Conservation (phyloP, 1,140 invertebrate species). For the Idris sp. region DNA sequence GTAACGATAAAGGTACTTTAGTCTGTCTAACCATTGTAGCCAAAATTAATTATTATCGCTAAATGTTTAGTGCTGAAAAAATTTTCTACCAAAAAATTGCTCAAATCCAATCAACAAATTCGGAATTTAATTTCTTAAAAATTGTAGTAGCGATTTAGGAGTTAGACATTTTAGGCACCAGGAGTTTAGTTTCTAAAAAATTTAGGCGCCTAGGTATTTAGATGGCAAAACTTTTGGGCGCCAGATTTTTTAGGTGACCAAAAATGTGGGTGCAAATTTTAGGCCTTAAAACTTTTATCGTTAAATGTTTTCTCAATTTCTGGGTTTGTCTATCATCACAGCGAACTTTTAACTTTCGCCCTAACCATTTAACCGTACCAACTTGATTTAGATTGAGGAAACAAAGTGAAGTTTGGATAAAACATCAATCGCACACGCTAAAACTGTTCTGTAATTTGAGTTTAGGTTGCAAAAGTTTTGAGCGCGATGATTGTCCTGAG, state of each 20-base stretch:
- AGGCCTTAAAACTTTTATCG: too few relatives aligned
- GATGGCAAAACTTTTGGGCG: too few relatives aligned
- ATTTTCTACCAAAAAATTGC: too few relatives aligned
- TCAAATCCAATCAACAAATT: not conserved
- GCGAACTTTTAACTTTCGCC: slow-evolving; percentile 8
- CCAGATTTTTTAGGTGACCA: too few relatives aligned
- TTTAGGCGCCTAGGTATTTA: too few relatives aligned
- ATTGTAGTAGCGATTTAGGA: too few relatives aligned
- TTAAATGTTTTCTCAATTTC: too few relatives aligned
- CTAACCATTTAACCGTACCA: slow-evolving; percentile 1
- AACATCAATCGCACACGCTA: slow-evolving; percentile 77
- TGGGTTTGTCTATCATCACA: too few relatives aligned
- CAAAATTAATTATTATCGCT: slow-evolving; percentile 21
- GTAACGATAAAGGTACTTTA: slow-evolving; percentile 52
- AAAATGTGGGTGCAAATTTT: too few relatives aligned
- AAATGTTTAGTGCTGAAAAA: not conserved
- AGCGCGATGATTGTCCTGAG: slow-evolving; percentile 56
- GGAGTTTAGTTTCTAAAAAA: too few relatives aligned
- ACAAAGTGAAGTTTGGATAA: slow-evolving; percentile 68
- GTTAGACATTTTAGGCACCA: too few relatives aligned
- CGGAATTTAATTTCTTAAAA: too few relatives aligned
- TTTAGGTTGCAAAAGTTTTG: slow-evolving; percentile 73
- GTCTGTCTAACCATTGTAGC: slow-evolving; percentile 19
- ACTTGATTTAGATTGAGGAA: slow-evolving; percentile 43
- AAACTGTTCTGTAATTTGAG: slow-evolving; percentile 77